Base-by-base conservation (phyloP, 2,797 vertebrate genomes). In the Leptoclinus maculatus region DNA sequence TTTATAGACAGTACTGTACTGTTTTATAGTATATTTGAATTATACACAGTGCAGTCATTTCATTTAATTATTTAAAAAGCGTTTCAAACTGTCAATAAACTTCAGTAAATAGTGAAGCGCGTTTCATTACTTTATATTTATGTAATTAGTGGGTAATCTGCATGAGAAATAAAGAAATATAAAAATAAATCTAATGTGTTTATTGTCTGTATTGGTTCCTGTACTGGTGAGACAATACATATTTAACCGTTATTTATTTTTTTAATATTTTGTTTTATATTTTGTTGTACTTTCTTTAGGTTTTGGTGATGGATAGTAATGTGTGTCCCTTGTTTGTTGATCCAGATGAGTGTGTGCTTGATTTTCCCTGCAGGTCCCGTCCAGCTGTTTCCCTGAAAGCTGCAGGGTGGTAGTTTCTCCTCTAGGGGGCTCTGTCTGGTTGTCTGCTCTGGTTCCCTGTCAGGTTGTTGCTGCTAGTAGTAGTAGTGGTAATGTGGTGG, bases 401-500 rank as follows among this genome's bases (percentile, higher is more conserved):
- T 88, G 92, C 83, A 90, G 78, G 82, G 32, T 14, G 2, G 1
- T 3, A 0, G 0, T 66, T 34, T 8, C 3, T 86, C 90, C 92
- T 90, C 39, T 41, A 89, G 92, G 83, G 88, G 91, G 85, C 90
- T 79, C 89, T 89, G 67, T 86, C 41, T 77, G 27, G 76, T 84
- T 59, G 69, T 66, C 13, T 85, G 65, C 82, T 66, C 14, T 19
- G 53, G 56, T 25, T 65, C 27, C 29, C 19, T 74, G 23, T 29
- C 66, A 21, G 47, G 29, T 5, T 32, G 38, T 74, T 6, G 19
- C 32, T 71, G 58, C 53, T 68, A 5, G 12, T 23, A 38, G 57
- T 59, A 13, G 58, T 5, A 1, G 27, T 38, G 13, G 72, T 71
- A 47, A 66, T 74, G 73, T 67, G 57, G 2, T 59, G 60, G 38